Evolutionary conservation across 2,797 vertebrate species (phyloP), one percentile per base, ranked within the genome.

Genomic region (Sebastes reedi): DNA sequence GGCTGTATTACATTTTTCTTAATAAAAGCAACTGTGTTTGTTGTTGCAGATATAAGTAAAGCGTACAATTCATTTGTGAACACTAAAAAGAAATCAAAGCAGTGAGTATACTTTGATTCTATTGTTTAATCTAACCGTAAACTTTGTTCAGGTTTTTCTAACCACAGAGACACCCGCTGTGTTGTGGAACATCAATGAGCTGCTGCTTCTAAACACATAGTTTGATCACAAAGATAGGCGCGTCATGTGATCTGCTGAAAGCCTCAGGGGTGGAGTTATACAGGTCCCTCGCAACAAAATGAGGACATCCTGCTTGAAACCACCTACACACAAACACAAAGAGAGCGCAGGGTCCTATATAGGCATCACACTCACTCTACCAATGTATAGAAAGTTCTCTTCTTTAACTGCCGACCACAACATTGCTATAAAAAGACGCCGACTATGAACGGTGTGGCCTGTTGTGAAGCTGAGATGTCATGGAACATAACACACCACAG

Each of bases 291-390:
- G 29, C 27, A 62, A 32, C 42, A 36, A 46, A 64, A 58, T 8
- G 34, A 73, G 16, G 29, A 52, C 58, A 73, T 77, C 59, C 74
- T 84, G 74, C 30, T 39, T 42, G 61, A 76, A 72, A 67, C 58
- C 56, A 64, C 55, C 27, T 5, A 8, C 22, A 25, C 3, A 4
- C 5, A 11, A 50, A 59, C 39, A 50, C 46, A 56, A 39, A 64
- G 6, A 50, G 25, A 50, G 46, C 22, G 3, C 42, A 29, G 5
- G 13, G 20, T 52, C 25, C 18, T 8, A 12, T 46, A 46, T 2
- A 25, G 11, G 16, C 18, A 24, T 6, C 52, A 25, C 25, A 34
- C 14, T n/a, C 30, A 39, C 36, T 39, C 36, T 10, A 11, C 5
- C 2, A 9, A 66, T 32, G 5, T 4, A 5, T 4, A 30, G 11